Percentiles rank a stretch among this genome's conserved stretches.
These are phyloP conservation scores for Drosophila mayri DNA, from an alignment of 1,140 invertebrate genomes.

Conservation along the genomic window DNA sequence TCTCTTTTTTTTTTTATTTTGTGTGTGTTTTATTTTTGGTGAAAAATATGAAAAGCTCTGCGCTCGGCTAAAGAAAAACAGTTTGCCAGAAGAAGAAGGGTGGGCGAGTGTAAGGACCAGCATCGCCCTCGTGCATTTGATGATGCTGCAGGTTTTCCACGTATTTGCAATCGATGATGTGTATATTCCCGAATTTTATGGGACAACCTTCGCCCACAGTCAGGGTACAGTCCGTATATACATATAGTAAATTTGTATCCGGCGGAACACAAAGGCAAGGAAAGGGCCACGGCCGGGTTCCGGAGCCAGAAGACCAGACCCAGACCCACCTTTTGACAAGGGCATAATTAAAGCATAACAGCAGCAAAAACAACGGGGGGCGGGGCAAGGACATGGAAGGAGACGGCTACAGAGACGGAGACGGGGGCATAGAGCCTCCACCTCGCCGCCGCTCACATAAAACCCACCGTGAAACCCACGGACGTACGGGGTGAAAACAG, in stretches of 20 bases:
- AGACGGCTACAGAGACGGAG: not conserved
- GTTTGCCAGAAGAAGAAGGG: not conserved
- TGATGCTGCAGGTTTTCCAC: slow-evolving; percentile 51
- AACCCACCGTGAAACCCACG: slow-evolving; percentile 41
- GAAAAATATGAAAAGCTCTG: slow-evolving; percentile 43
- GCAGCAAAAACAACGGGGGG: slow-evolving; percentile 61
- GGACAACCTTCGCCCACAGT: slow-evolving; percentile 28
- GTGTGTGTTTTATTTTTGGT: not conserved
- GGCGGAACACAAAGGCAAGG: slow-evolving; percentile 32
- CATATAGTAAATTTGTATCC: slow-evolving; percentile 45
- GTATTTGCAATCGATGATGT: slow-evolving; percentile 54
- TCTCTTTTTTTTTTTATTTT: not conserved
- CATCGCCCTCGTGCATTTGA: slow-evolving; percentile 29
- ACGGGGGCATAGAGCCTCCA: slow-evolving; percentile 2
- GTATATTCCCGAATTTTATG: slow-evolving; percentile 52
- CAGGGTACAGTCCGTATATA: not conserved
- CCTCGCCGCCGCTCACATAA: slow-evolving; percentile 13
- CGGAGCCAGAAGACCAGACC: slow-evolving; percentile 40
- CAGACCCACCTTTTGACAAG: slow-evolving; percentile 76
- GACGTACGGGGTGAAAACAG: slow-evolving; percentile 77
- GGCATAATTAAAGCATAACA: slow-evolving; percentile 82
- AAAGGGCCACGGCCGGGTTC: slow-evolving; percentile 36
- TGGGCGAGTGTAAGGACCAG: not conserved
- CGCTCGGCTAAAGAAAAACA: slow-evolving; percentile 15
- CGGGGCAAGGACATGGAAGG: not conserved